Base-by-base conservation (phyloP, 2,888 invertebrate genomes). In the Syrista parreyssii region DNA sequence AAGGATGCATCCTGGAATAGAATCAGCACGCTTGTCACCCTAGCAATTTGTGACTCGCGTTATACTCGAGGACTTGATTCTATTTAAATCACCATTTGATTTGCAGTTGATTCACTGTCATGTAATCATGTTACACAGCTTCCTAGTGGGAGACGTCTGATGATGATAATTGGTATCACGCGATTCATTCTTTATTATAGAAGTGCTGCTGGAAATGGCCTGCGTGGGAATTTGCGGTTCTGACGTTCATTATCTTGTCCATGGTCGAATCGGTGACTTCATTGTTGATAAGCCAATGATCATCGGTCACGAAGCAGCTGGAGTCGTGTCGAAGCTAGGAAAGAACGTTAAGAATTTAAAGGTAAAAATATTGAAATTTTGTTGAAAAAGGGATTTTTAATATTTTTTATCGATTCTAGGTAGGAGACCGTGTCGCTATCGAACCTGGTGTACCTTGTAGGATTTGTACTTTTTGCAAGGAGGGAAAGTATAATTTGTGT, bases 221-320 rank as follows among this genome's bases (percentile, higher is more conserved):
- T 95, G 95, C 83, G 98, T 99, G 73, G 99, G 99, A n/a, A 99
- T 99, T 87, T 99, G 99, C 91, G 99, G 99, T 1, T 96, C 96
- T 0, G 99, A 99, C 92, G 97, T 99, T 9, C 98, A 98, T 92
- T 99, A 98, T 92, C 94, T 97, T 92, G 95, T 95, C 68, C 92
- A 95, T 82, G 99, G 98, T 12, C 91, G 94, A 31, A 98, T 98
- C 89, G 98, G 97, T 0, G 94, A 96, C 89, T 98, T 98, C 90
- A 92, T 98, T 40, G 94, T 99, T 0, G 94, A 94, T 79, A 94
- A 95, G 75, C 99, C 99, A 12, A 98, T 99, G 98, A 94, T 98
- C 40, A 96, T 99, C 89, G 99, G 99, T 0, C 99, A 99, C 89
- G 99, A 99, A 92, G 96, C 98, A 0, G 94, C 96, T 0, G 97